A percentile compares a stretch with the other conserved stretches of the same genome.
phyloP scores from a whole-genome alignment of 2,888 invertebrate genomes.

The Eulithis prunata region DNA sequence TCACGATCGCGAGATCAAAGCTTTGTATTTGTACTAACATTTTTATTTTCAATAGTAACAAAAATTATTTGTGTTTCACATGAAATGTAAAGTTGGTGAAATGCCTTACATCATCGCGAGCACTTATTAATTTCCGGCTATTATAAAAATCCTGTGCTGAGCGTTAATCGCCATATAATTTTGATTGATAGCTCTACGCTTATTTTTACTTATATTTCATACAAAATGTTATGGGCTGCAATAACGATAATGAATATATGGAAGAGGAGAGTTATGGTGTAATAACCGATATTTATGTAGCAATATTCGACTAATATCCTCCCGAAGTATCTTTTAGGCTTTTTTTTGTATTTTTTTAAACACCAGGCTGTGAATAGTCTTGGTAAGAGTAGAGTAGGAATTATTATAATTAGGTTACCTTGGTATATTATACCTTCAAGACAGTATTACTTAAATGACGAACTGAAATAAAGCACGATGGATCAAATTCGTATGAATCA shows the following conservation, averaged over 20 bases:
- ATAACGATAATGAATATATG: slow-evolving; percentile 65
- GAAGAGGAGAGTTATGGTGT: slow-evolving; percentile 54
- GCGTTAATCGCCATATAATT: slow-evolving; percentile 70
- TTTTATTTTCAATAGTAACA: background rate
- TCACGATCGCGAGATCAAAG: too few species aligned
- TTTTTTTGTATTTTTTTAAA: slow-evolving; percentile 24
- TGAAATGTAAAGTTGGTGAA: slow-evolving; percentile 54
- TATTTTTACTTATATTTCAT: slow-evolving; percentile 70
- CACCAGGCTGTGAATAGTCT: too few species aligned
- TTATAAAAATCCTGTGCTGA: slow-evolving; percentile 54
- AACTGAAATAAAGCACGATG: too few species aligned
- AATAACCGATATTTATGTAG: slow-evolving; percentile 53
- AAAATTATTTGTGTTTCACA: background rate
- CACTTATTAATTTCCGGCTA: slow-evolving; percentile 67
- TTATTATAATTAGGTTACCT: too few species aligned
- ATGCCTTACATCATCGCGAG: slow-evolving; percentile 57
- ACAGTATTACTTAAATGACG: too few species aligned
- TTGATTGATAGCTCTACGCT: slow-evolving; percentile 70
- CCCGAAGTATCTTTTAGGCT: slow-evolving; percentile 41
- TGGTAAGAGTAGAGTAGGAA: too few species aligned
- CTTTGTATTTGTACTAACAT: too few species aligned
- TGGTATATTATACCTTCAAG: too few species aligned
- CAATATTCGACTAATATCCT: slow-evolving; percentile 48
- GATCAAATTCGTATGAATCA: too few species aligned
- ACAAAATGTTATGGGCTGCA: slow-evolving; percentile 56